Base-by-base conservation (phyloP, 2,888 invertebrate genomes). In the Onchidella celtica region DNA sequence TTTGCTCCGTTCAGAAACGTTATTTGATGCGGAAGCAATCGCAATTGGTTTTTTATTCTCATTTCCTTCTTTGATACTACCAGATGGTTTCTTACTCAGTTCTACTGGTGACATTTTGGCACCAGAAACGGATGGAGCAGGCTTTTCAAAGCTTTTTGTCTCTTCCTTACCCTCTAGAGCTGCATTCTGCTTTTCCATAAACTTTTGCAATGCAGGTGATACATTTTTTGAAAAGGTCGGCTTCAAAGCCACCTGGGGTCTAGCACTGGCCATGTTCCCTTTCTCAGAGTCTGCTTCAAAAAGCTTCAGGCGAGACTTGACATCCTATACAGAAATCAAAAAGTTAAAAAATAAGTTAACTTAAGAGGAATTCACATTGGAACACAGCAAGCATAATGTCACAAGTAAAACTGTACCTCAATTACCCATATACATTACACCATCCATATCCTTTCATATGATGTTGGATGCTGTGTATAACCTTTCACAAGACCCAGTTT, bases 281-380 rank as follows among this genome's bases (percentile, higher is more conserved):
- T 61, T 2, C 32, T 61, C 79, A 36, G 29, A 1, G 38, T 32
- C 68, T 40, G 34, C 21, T 27, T 79, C 79, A 70, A 79, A 79
- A 3, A 70, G 27, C 47, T 70, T 79, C 9, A 79, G 63, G 29
- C 79, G 59, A n/a, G 55, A 29, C 40, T 70, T 79, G 61, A 79
- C 79, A 38, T 3, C 79, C 79, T 79, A 63, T 27, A 27, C 63
- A n/a, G 69, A 47, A 47, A 47, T 47, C 6, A 47, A 17, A 47
- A 6, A n/a, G n/a, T n/a, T n/a, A n/a, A n/a, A n/a, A n/a, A n/a
- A n/a, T n/a, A n/a, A n/a, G n/a, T n/a, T n/a, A n/a, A n/a, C n/a
- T n/a, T n/a, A n/a, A n/a, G n/a, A n/a, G n/a, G n/a, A n/a, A n/a
- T n/a, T n/a, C n/a, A n/a, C n/a, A n/a, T n/a, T n/a, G n/a, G n/a